phyloP scores from a whole-genome alignment of 1,140 invertebrate species.

The Brachionus angularis region DNA sequence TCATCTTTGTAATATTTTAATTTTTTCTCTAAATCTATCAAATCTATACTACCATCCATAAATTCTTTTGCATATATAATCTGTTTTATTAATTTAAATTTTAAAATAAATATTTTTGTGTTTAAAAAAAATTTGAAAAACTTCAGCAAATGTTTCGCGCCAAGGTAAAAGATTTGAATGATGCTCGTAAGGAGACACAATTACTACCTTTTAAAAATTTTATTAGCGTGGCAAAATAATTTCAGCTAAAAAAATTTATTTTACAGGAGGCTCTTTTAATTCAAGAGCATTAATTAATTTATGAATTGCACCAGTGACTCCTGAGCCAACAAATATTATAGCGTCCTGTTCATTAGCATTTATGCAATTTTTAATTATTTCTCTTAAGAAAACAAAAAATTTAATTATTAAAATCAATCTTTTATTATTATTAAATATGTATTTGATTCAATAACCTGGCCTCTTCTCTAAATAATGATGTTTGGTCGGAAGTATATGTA shows the following conservation, averaged over 20 bases:
- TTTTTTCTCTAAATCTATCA: constrained; percentile 69
- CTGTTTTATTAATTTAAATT: constrained; percentile 57
- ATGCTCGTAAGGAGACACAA: constrained; percentile 78
- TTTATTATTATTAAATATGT: constrained; percentile 73
- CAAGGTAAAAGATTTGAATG: constrained; percentile 64
- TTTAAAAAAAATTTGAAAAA: constrained; percentile 4
- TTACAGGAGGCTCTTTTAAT: neutral
- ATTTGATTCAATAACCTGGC: no score
- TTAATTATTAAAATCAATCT: constrained; percentile 76
- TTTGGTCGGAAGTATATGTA: constrained; percentile 77
- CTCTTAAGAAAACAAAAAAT: constrained; percentile 59
- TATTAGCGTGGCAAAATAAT: neutral
- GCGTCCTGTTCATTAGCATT: constrained; percentile 73
- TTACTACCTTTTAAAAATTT: constrained; percentile 46
- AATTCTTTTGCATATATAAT: constrained; percentile 72
- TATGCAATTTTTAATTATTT: constrained; percentile 73
- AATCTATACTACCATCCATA: constrained; percentile 71
- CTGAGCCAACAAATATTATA: constrained; percentile 73
- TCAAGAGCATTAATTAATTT: constrained; percentile 64
- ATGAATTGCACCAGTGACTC: constrained; percentile 69
- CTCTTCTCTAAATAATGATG: constrained; percentile 74
- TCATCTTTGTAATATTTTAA: constrained; percentile 47
- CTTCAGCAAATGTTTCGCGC: constrained; percentile 13
- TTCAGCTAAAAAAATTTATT: neutral
- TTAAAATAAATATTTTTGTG: constrained; percentile 2